A percentile compares a stretch with the other conserved stretches of the same genome.
These are phyloP conservation scores for Aphelenchoides fujianensis DNA, from an alignment of 1,140 invertebrate genomes.

Conservation along the genomic window DNA sequence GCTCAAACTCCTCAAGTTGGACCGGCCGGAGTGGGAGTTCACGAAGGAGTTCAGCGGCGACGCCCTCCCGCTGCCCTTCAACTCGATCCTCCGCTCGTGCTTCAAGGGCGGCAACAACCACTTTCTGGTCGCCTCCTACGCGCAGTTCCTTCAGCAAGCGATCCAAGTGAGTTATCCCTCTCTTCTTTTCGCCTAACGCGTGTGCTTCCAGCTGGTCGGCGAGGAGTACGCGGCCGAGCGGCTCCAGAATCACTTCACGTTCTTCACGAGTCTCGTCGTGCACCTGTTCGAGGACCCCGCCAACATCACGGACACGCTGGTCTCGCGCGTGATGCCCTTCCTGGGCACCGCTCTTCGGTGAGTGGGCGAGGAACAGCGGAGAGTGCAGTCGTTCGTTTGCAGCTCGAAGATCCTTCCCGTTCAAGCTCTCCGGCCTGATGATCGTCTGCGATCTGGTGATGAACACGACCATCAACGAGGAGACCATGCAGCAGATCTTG, in stretches of 20 bases:
- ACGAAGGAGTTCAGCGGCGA: conserved; percentile 31
- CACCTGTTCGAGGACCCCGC: conserved; percentile 37
- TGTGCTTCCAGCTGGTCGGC: conserved; percentile 27
- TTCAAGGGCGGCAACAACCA: conserved; percentile 18
- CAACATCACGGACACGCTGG: conserved; percentile 30
- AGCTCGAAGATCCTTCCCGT: conserved; percentile 35
- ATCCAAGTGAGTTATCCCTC: conserved; percentile 25
- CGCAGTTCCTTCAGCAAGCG: conserved; percentile 25
- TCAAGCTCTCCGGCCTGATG: conserved; percentile 35
- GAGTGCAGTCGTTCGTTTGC: conserved; percentile 9
- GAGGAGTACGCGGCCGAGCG: conserved; percentile 27
- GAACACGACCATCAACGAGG: conserved; percentile 29
- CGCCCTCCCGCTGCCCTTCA: conserved; percentile 38
- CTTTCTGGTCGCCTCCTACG: conserved; percentile 20
- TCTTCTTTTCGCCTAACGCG: conserved; percentile 18
- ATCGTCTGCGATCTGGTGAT: conserved; percentile 33
- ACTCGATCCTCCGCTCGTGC: conserved; percentile 23
- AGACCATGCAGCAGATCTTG: conserved; percentile 32
- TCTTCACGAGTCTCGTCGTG: conserved; percentile 33
- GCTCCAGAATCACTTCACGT: conserved; percentile 40
- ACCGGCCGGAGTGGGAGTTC: conserved; percentile 32
- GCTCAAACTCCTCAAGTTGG: conserved; percentile 38
- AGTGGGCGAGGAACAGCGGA: neutral
- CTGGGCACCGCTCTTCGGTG: conserved; percentile 43
- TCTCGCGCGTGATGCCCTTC: conserved; percentile 42